Conservation (phyloP, 2,113 vertebrate species). For the Gasterosteus aculeatus region DNA sequence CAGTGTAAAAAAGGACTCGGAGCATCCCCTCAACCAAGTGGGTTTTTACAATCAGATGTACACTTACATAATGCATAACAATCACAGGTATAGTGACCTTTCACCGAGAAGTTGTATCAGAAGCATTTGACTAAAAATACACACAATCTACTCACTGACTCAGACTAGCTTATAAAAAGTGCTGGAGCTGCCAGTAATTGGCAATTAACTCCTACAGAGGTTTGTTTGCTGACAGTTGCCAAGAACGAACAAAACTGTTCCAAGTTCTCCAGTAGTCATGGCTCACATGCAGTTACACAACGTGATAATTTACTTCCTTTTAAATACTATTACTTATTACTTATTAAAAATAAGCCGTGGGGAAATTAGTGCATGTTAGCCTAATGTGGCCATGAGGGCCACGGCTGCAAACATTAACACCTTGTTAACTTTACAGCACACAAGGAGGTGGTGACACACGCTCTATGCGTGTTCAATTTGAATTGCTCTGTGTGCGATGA, state of each 20-base stretch:
- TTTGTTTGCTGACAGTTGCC: background rate
- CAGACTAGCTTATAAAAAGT: background rate
- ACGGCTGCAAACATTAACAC: slow-evolving; percentile 39
- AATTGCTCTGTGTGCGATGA: background rate
- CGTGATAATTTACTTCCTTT: background rate
- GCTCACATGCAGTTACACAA: background rate
- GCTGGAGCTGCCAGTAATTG: background rate
- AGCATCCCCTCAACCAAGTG: slow-evolving; percentile 9
- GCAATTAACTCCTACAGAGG: background rate
- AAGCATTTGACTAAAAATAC: background rate
- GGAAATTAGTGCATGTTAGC: background rate
- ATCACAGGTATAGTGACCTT: background rate
- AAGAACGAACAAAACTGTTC: background rate
- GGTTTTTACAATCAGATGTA: slow-evolving; percentile 22
- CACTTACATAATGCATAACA: background rate
- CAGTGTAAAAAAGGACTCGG: slow-evolving; percentile 18
- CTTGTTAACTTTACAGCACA: slow-evolving; percentile 41
- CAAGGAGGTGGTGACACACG: background rate
- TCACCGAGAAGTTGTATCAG: background rate
- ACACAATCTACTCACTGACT: background rate
- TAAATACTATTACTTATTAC: no score
- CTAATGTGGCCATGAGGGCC: background rate
- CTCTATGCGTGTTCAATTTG: background rate
- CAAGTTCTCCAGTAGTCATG: background rate
- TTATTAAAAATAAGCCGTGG: background rate